A percentile compares a stretch with the other conserved stretches of the same genome.
phyloP scores from a whole-genome alignment of 2,113 vertebrate genomes.

The Oreocharis arfaki region DNA sequence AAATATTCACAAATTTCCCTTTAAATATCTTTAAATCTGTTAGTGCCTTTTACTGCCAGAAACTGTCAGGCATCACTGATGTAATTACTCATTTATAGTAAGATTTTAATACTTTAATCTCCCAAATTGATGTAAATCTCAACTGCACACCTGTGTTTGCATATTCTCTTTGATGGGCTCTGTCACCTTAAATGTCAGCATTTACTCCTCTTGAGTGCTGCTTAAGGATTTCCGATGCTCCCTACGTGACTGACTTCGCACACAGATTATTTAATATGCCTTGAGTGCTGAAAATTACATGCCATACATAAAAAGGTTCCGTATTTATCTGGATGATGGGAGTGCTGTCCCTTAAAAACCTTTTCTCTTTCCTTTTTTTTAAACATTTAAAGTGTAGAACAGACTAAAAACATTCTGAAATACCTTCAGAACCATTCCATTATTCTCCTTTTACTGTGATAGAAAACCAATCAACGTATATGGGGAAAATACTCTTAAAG shows the following conservation, averaged over 20 bases:
- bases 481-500: background rate
- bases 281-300: background rate
- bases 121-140: constrained; percentile 38
- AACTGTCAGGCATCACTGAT: constrained; percentile 10
- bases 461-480: background rate
- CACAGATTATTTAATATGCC: background rate
- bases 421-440: background rate
- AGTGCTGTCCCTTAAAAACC: background rate
- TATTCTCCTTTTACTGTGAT: background rate
- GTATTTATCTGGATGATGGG: background rate
- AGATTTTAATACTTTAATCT: constrained; percentile 59
- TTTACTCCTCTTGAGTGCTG: background rate
- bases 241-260: background rate
- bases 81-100: constrained; percentile 40
- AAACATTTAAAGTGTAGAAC: background rate
- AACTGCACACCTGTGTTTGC: constrained; percentile 51
- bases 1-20: background rate
- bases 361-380: background rate
- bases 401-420: background rate
- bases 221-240: background rate
- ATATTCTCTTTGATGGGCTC: constrained; percentile 23
- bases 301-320: background rate
- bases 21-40: background rate
- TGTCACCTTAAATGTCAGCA: constrained; percentile 46
- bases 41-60: constrained; percentile 29